A percentile compares a stretch with the other conserved stretches of the same genome.
These are phyloP conservation scores for Psilopogon haemacephalus DNA, from an alignment of 2,113 vertebrate species.

Conservation along the genomic window DNA sequence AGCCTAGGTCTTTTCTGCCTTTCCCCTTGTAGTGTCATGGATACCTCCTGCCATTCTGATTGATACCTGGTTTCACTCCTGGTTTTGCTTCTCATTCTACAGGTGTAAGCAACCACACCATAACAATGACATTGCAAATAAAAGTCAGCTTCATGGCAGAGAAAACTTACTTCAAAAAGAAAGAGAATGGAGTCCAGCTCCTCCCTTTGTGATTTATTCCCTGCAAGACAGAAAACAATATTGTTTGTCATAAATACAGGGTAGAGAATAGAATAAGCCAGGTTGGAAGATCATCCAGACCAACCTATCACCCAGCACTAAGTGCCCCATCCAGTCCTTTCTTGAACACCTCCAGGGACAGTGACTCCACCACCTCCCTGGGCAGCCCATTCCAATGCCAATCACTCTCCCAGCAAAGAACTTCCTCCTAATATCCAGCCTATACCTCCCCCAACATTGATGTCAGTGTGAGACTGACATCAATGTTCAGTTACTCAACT, in stretches of 20 bases:
- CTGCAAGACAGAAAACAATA: conserved; percentile 76
- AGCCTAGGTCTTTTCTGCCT: not conserved
- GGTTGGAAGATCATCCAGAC: no score
- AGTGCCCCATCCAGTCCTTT: no score
- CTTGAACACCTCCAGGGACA: no score
- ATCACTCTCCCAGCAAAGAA: no score
- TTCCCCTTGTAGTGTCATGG: not conserved
- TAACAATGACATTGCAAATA: not conserved
- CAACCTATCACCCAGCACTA: no score
- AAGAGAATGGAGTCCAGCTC: conserved; percentile 99
- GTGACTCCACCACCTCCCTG: no score
- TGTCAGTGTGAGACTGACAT: not conserved
- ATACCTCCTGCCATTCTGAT: not conserved
- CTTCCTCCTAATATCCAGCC: no score
- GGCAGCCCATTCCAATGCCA: no score
- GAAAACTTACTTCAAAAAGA: conserved; percentile 97
- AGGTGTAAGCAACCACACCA: not conserved
- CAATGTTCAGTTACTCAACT: not conserved
- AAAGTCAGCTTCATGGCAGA: not conserved
- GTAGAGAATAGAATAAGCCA: no score
- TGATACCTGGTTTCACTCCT: not conserved
- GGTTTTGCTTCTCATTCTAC: not conserved
- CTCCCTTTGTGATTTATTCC: conserved; percentile 99
- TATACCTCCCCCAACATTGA: no score
- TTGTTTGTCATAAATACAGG: fast-evolving